phyloP scores from a whole-genome alignment of 2,797 vertebrate species.

The Menidia menidia region DNA sequence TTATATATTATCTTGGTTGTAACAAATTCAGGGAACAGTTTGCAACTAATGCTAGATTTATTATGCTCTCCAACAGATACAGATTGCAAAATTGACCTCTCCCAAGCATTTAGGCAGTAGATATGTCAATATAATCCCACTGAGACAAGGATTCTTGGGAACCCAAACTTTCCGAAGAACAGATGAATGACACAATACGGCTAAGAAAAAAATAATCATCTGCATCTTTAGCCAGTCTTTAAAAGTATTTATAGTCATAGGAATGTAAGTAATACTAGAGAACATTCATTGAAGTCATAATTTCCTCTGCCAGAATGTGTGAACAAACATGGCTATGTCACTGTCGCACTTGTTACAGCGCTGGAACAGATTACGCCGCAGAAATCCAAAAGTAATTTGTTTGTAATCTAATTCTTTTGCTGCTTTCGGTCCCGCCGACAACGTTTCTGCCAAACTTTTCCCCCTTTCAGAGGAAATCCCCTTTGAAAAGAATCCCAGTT shows the following conservation, averaged over 20 bases:
- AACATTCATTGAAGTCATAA: neutral
- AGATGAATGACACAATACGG: constrained; percentile 25
- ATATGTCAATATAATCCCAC: constrained; percentile 27
- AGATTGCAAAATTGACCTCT: neutral
- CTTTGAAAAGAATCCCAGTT: constrained; percentile 31
- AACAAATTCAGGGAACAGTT: too few relatives aligned
- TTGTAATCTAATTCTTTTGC: neutral
- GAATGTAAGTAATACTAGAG: constrained; percentile 1
- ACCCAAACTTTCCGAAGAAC: constrained; percentile 10
- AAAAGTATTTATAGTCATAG: neutral
- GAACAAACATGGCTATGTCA: neutral
- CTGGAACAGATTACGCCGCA: constrained; percentile 31
- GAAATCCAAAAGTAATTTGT: constrained; percentile 11
- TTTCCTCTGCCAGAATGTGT: neutral
- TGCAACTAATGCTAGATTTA: neutral
- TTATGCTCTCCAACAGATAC: neutral
- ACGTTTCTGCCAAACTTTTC: neutral
- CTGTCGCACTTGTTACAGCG: neutral
- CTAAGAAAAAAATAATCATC: neutral
- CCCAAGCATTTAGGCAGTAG: constrained; percentile 1
- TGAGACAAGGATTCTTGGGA: constrained; percentile 25
- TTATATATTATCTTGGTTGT: too few relatives aligned
- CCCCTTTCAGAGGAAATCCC: constrained; percentile 5
- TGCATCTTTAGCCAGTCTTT: constrained; percentile 9
- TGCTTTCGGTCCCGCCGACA: neutral